Evolutionary conservation across 2,113 vertebrate genomes (phyloP).

Genomic region (Lagopus muta): DNA sequence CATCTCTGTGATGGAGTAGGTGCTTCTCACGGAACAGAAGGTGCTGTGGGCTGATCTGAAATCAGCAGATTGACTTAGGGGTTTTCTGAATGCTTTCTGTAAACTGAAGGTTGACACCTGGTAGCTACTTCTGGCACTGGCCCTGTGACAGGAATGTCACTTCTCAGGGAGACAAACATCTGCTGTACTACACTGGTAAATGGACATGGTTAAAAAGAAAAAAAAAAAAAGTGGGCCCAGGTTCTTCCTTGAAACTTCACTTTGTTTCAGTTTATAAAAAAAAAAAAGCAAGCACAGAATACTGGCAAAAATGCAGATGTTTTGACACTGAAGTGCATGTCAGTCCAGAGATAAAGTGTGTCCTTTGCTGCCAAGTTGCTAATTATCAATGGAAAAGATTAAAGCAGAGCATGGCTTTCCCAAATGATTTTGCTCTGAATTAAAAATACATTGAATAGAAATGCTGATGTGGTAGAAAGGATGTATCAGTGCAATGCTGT

Average conservation of each 20-base stretch:
- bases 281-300: background rate
- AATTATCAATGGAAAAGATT: conserved; percentile 28
- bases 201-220: background rate
- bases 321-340: background rate
- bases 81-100: background rate
- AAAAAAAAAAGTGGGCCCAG: background rate
- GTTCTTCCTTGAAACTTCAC: background rate
- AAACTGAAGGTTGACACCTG: background rate
- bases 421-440: conserved; percentile 38
- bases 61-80: background rate
- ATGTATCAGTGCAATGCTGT: background rate
- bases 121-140: background rate
- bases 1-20: background rate
- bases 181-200: background rate
- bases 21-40: background rate
- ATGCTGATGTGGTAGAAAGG: conserved; percentile 20
- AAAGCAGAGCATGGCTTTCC: conserved; percentile 31
- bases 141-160: background rate
- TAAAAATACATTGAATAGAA: conserved; percentile 42
- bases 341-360: background rate
- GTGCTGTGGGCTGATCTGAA: background rate
- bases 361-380: conserved; percentile 29
- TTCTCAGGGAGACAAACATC: background rate
- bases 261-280: background rate
- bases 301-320: background rate